Evolutionary conservation across 2,888 invertebrate species (phyloP), one percentile per base, ranked within the genome.

Genomic region (Zygaena filipendulae): DNA sequence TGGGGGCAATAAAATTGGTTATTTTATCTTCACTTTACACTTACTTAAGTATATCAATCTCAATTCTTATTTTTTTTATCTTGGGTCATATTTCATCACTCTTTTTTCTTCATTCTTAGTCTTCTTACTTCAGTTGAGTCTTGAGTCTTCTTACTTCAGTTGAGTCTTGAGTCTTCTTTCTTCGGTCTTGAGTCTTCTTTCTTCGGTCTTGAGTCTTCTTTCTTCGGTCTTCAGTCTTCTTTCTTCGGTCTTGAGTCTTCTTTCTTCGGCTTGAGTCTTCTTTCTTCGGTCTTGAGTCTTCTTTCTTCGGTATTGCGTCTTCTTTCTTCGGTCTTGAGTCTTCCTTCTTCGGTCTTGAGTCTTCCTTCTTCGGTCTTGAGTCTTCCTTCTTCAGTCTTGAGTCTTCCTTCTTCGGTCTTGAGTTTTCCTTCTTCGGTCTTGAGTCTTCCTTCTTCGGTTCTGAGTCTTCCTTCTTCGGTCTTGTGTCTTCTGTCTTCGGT

Each of bases 121-220:
- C 31, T 23, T 36, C 23, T 22, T 29, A 34, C 29, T 33, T 30
- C 32, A 13, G 11, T 21, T n/a, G 26, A 20, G 14, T 33, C 35
- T 35, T 25, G 11, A 2, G 5, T 32, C 31, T 33, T 36, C 27
- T 9, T 29, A 6, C 27, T 22, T 21, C 10, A 3, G 11, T 21
- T n/a, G 26, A 20, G 14, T 33, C 35, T 35, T 32, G 11, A 2
- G 5, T 32, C 31, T 33, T 36, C 27, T 9, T 29, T 6, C 27
- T 27, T 23, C 23, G 13, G 8, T 14, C 26, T 35, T 27, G 21
- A 19, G 11, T 35, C 24, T 29, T 35, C 31, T 12, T 22, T 32
- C 27, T 33, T 33, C 32, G 16, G 14, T 24, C 26, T 36, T 25
- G 20, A 20, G 11, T 33, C 39, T 35, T 35, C 24, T 8, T 23